phyloP scores from a whole-genome alignment of 2,113 vertebrate species.

The Blennius ocellaris region DNA sequence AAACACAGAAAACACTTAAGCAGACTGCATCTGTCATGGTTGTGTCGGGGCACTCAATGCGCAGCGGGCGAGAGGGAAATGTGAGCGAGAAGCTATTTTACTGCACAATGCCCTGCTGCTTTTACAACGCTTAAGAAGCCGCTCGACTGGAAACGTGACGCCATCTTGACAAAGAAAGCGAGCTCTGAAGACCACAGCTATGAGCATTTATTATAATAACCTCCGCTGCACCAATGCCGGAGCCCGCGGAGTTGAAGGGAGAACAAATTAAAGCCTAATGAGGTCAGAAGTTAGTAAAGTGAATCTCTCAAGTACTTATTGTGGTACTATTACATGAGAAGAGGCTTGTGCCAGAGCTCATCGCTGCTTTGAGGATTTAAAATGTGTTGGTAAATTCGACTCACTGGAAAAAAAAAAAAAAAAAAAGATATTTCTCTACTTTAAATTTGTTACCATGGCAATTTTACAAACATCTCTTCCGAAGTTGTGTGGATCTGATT shows the following conservation, averaged over 20 bases:
- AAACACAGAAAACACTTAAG: conserved; percentile 39
- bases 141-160: conserved; percentile 29
- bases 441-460: too few relatives aligned
- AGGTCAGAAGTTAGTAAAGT: not conserved
- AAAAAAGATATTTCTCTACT: too few relatives aligned
- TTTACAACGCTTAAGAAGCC: conserved; percentile 27
- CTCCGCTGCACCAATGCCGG: not conserved
- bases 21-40: conserved; percentile 44
- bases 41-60: conserved; percentile 44
- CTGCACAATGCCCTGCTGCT: conserved; percentile 44
- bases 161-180: conserved; percentile 46
- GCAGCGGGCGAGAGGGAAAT: conserved; percentile 29
- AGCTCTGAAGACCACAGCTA: conserved; percentile 19
- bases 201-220: conserved; percentile 23
- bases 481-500: too few relatives aligned
- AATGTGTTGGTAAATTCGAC: not conserved
- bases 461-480: too few relatives aligned
- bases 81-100: conserved; percentile 43
- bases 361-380: not conserved
- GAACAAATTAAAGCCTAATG: conserved; percentile 25
- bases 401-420: too few relatives aligned
- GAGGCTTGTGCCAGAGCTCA: not conserved
- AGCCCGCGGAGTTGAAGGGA: conserved; percentile 5
- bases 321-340: not conserved
- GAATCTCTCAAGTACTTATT: not conserved